Percentiles rank a stretch among this genome's conserved stretches.
phyloP scores from a whole-genome alignment of 2,113 vertebrate genomes.

The Centrocercus urophasianus region DNA sequence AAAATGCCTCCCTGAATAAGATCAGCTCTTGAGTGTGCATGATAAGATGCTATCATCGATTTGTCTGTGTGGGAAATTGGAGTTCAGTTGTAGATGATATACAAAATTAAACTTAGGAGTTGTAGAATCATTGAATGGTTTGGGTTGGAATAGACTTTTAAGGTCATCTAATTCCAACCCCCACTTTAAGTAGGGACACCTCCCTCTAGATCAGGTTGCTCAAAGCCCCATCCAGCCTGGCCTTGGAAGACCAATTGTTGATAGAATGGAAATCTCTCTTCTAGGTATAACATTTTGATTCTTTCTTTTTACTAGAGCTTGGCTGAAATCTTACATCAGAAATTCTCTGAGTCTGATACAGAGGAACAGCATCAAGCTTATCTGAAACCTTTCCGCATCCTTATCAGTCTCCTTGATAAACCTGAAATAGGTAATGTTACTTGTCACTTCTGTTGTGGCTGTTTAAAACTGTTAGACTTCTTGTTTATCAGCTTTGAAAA shows the following conservation, averaged over 20 bases:
- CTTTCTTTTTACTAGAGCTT: constrained; percentile 80
- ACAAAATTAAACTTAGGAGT: neutral
- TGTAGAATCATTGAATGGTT: too few relatives aligned
- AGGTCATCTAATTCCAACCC: too few relatives aligned
- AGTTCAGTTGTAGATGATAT: neutral
- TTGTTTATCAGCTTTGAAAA: neutral
- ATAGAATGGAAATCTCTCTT: neutral
- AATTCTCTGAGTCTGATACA: constrained; percentile 75
- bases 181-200: too few relatives aligned
- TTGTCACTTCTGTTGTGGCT: neutral
- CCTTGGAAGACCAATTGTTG: neutral
- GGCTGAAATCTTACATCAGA: constrained; percentile 88
- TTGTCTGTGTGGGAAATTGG: neutral
- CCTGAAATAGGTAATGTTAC: constrained; percentile 88
- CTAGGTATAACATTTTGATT: neutral
- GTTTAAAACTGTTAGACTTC: neutral
- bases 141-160: too few relatives aligned
- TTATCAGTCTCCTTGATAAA: constrained; percentile 94
- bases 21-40: neutral
- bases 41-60: neutral
- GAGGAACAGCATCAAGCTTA: constrained; percentile 85
- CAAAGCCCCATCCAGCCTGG: too few relatives aligned
- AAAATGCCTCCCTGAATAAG: neutral
- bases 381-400: constrained; percentile 92
- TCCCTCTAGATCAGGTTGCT: too few relatives aligned